phyloP scores from a whole-genome alignment of 2,113 vertebrate species.

The Hiodon tergisus region DNA sequence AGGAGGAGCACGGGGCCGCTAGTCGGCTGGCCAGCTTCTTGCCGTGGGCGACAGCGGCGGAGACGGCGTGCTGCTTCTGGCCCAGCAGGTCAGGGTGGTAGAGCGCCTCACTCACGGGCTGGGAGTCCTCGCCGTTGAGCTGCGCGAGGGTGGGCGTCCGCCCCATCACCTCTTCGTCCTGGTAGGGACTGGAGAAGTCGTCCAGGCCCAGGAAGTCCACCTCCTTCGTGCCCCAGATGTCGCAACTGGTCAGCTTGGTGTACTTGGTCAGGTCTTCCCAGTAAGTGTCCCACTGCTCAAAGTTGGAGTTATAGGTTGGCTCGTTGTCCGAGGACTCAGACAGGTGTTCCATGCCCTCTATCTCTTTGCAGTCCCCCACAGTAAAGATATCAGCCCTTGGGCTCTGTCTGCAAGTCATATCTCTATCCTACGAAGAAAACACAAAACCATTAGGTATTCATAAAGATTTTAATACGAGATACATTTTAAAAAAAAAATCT shows the following conservation, averaged over 20 bases:
- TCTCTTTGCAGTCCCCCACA: constrained; percentile 82
- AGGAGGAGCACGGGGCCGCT: constrained; percentile 67
- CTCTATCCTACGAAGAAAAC: constrained; percentile 73
- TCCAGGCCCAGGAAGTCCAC: constrained; percentile 95
- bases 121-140: constrained; percentile 96
- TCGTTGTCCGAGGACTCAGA: constrained; percentile 81
- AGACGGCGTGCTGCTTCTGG: constrained; percentile 65
- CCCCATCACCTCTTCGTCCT: constrained; percentile 94
- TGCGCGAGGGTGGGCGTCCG: constrained; percentile 93
- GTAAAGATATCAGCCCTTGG: constrained; percentile 79
- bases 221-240: constrained; percentile 99
- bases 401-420: constrained; percentile 89
- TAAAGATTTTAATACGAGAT: constrained; percentile 8
- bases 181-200: constrained; percentile 96
- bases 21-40: constrained; percentile 68
- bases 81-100: constrained; percentile 79
- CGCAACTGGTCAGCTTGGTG: constrained; percentile 92
- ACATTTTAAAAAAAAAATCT: neutral
- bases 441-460: constrained; percentile 1
- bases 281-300: constrained; percentile 97
- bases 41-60: constrained; percentile 56
- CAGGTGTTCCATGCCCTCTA: constrained; percentile 82
- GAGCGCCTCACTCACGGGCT: constrained; percentile 86
- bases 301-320: constrained; percentile 76
- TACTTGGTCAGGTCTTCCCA: constrained; percentile 98